phyloP scores from a whole-genome alignment of 1,140 invertebrate genomes.

The Danaus melanippus region DNA sequence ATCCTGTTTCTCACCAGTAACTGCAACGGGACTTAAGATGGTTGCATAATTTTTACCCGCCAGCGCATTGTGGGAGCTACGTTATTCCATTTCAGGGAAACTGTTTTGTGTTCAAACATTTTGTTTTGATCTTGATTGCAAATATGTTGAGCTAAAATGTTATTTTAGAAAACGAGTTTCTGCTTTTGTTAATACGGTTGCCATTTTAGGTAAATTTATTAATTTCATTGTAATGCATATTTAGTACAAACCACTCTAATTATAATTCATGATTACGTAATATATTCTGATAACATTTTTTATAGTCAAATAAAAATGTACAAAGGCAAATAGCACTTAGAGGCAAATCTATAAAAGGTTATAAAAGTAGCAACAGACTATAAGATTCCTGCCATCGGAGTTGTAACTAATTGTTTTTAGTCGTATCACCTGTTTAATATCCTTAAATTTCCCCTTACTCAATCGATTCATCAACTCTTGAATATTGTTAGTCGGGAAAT shows the following conservation, averaged over 20 bases:
- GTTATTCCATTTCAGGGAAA: constrained; percentile 17
- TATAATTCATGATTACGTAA: too few relatives aligned
- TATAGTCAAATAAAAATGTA: too few relatives aligned
- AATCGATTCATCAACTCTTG: constrained; percentile 26
- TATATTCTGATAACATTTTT: too few relatives aligned
- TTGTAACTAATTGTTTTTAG: too few relatives aligned
- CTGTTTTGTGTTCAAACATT: constrained; percentile 26
- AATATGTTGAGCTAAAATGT: neutral
- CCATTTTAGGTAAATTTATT: too few relatives aligned
- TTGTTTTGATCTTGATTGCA: constrained; percentile 24
- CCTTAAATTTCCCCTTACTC: constrained; percentile 17
- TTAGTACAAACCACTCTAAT: too few relatives aligned
- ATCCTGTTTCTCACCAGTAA: neutral
- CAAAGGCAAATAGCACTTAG: too few relatives aligned
- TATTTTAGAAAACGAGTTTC: constrained; percentile 1
- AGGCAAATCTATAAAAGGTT: too few relatives aligned
- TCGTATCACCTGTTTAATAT: constrained; percentile 13
- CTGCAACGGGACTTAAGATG: neutral
- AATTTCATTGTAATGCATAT: too few relatives aligned
- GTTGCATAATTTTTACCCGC: constrained; percentile 8
- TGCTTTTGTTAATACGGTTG: neutral
- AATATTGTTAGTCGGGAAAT: constrained; percentile 46
- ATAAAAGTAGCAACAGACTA: too few relatives aligned
- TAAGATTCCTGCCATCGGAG: too few relatives aligned
- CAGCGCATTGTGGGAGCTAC: constrained; percentile 5